A percentile compares a stretch with the other conserved stretches of the same genome.
phyloP scores from a whole-genome alignment of 2,113 vertebrate species.

The Coptodon rendalli region DNA sequence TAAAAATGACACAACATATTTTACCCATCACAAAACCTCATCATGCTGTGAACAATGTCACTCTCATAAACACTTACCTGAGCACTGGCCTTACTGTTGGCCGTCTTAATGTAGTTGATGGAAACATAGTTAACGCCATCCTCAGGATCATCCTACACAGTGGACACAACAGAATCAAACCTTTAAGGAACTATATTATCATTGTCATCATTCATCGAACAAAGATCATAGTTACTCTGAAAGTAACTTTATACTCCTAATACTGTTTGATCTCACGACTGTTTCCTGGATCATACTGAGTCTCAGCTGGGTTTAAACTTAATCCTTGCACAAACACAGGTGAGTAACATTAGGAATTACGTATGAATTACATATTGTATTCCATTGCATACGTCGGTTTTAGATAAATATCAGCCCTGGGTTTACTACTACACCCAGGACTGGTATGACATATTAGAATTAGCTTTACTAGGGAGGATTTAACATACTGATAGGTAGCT shows the following conservation, averaged over 20 bases:
- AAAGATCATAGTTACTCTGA: neutral
- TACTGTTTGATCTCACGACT: neutral
- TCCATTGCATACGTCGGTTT: neutral
- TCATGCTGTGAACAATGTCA: neutral
- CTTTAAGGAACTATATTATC: neutral
- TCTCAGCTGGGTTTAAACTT: neutral
- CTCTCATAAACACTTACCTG: neutral
- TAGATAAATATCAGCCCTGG: neutral
- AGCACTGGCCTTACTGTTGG: accelerated
- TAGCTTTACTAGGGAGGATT: accelerated
- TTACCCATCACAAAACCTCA: neutral
- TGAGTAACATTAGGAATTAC: neutral
- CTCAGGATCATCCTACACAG: neutral
- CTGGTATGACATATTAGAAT: neutral
- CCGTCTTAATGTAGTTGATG: neutral
- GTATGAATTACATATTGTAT: neutral
- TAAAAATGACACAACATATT: neutral
- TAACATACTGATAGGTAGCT: neutral
- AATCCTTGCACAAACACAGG: neutral
- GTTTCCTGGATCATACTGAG: neutral
- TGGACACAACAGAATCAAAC: neutral
- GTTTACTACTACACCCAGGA: neutral
- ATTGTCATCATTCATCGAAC: accelerated
- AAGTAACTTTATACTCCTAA: accelerated
- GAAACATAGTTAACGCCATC: neutral